Evolutionary conservation across 2,113 vertebrate species (phyloP).

Genomic region (Myotis davidii): DNA sequence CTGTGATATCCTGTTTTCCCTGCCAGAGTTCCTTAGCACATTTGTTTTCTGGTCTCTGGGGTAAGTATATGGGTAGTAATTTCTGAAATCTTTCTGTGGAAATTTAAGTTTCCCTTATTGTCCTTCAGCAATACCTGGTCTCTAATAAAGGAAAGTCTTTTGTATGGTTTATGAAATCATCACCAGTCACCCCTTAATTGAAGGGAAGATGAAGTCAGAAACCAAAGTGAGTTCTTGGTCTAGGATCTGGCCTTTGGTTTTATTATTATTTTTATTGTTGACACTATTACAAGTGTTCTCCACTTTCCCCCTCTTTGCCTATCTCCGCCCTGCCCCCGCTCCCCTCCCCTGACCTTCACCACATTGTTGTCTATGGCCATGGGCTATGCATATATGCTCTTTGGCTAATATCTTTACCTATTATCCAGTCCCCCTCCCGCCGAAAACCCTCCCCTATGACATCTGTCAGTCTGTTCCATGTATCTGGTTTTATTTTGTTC

Average conservation of each 20-base stretch:
- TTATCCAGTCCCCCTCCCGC: not conserved
- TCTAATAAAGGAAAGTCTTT: constrained; percentile 19
- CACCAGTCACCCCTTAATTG: not conserved
- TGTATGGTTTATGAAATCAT: constrained; percentile 13
- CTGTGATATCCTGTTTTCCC: constrained; percentile 40
- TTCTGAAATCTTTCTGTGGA: constrained; percentile 57
- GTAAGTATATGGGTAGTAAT: constrained; percentile 48
- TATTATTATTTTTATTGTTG: not conserved
- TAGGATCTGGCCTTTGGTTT: not conserved
- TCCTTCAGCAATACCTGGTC: constrained; percentile 5
- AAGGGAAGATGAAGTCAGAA: not conserved
- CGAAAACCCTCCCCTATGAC: not conserved
- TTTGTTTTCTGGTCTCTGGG: constrained; percentile 54
- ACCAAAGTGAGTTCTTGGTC: not conserved
- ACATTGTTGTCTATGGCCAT: not conserved
- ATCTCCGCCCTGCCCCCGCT: not conserved
- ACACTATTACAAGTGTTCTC: not conserved
- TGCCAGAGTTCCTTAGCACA: not conserved
- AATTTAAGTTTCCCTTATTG: constrained; percentile 58
- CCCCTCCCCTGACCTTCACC: not conserved
- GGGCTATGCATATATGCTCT: not conserved
- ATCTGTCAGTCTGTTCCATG: not conserved
- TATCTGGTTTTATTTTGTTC: not conserved
- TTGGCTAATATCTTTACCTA: not conserved
- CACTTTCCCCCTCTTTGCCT: not conserved